Base-by-base conservation (phyloP, 2,113 vertebrate genomes). In the Spea bombifrons region DNA sequence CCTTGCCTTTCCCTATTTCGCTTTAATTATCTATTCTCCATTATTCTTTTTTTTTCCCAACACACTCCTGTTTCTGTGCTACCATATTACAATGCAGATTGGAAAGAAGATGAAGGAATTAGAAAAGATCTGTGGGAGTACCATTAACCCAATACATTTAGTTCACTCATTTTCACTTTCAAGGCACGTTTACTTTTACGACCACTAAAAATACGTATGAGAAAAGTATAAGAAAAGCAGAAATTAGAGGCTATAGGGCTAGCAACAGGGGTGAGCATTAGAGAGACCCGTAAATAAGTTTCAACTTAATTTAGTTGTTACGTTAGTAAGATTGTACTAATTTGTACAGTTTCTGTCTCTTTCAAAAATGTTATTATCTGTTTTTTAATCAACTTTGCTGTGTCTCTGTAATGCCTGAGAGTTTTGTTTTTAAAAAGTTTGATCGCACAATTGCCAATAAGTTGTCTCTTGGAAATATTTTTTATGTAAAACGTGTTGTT, bases 141-240 rank as follows among this genome's bases (percentile, higher is more conserved):
- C 77, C 70, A 79, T 79, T 79, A 78, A 63, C 76, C 30, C 76
- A 78, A 78, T 72, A 78, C 69, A 78, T 78, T 78, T 73, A 79
- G 63, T 72, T 73, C 73, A 79, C 77, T 79, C 77, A 73, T 79
- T 79, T 79, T 73, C 77, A 16, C 71, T 45, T 73, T 79, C 69
- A 73, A 79, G 77, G 77, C 17, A 70, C 77, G 73, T 79, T 79
- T 79, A 79, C 71, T 79, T 79, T 79, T 79, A 79, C 71, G 69
- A 73, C 61, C 77, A 17, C 13, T 67, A 71, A 73, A 69, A 73
- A 73, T 73, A 16, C 49, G 66, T 64, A 71, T 64, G 46, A 63
- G 67, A 78, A 77, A 78, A 73, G 48, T 15, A 72, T 43, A 15
- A 68, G 8, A 64, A 55, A 59, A 53, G 30, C n/a, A 61, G 43